Evolutionary conservation across 2,113 vertebrate genomes (phyloP).

Genomic region (Sander vitreus): DNA sequence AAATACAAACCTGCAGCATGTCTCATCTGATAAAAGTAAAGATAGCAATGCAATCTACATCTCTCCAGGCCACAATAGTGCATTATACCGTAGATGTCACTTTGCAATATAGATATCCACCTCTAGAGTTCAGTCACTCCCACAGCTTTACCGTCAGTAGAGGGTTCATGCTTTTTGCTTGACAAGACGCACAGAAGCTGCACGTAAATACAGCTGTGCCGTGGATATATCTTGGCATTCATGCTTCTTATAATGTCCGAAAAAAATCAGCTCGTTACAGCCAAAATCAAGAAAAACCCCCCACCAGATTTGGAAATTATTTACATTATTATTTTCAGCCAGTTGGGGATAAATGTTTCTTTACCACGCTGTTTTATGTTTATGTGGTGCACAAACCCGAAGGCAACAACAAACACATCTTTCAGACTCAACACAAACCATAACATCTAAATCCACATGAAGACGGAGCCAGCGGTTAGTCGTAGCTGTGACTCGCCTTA

Average conservation of each 20-base stretch:
- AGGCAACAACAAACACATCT: constrained; percentile 27
- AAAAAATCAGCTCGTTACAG: constrained; percentile 16
- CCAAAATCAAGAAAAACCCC: no score
- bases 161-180: constrained; percentile 52
- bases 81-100: constrained; percentile 30
- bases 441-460: constrained; percentile 38
- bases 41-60: neutral
- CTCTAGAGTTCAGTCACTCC: constrained; percentile 64
- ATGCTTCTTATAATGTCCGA: constrained; percentile 20
- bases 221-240: constrained; percentile 35
- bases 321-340: neutral
- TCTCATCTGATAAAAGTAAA: neutral
- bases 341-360: constrained; percentile 7
- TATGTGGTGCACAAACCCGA: constrained; percentile 6
- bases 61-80: constrained; percentile 16
- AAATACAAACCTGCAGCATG: neutral
- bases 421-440: constrained; percentile 8
- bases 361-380: neutral
- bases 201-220: constrained; percentile 66
- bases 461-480: constrained; percentile 43
- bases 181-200: constrained; percentile 52
- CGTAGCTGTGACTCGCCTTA: constrained; percentile 50
- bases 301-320: neutral
- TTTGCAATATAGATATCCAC: constrained; percentile 59
- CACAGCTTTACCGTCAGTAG: constrained; percentile 44